These are phyloP conservation scores for Muscicapa comitata DNA, from an alignment of 2,797 vertebrate species.

Conservation along the genomic window DNA sequence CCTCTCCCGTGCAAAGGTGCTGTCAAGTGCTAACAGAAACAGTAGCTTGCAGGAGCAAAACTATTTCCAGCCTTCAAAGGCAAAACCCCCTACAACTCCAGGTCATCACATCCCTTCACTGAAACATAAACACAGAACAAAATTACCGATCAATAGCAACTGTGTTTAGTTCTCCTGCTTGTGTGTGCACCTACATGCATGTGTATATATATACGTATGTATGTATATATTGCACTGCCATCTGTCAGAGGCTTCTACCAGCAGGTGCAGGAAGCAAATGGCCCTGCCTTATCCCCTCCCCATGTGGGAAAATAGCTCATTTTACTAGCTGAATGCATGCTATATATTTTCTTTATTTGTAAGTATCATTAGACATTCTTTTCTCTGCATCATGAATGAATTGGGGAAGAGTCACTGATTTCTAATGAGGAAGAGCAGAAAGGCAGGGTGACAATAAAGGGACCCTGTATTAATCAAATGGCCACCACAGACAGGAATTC, in stretches of 20 bases:
- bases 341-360: background rate
- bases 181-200: accelerated
- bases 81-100: background rate
- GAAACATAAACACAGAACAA: background rate
- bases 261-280: conserved; percentile 1
- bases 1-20: background rate
- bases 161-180: background rate
- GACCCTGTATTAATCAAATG: background rate
- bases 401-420: conserved; percentile 23
- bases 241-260: background rate
- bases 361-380: conserved; percentile 37
- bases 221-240: accelerated
- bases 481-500: background rate
- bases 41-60: background rate
- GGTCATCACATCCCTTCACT: background rate
- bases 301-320: background rate
- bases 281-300: background rate
- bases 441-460: conserved; percentile 21
- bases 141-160: background rate
- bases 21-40: background rate
- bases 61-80: background rate
- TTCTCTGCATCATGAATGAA: background rate
- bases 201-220: accelerated
- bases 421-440: conserved; percentile 34
- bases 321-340: background rate